Conservation (phyloP, 1,140 invertebrate species). For the Drosophila mayri region DNA sequence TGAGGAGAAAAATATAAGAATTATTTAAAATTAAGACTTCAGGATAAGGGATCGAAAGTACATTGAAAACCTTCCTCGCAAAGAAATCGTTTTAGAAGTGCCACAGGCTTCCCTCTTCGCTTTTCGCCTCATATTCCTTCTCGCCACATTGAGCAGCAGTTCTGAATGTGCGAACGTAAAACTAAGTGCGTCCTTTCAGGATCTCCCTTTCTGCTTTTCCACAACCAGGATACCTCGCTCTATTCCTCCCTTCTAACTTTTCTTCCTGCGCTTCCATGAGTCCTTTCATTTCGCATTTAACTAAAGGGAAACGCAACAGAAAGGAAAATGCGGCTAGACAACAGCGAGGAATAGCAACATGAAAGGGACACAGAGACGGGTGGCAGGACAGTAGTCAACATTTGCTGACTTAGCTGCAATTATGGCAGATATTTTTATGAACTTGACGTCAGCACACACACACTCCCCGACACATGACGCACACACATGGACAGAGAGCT, state of each 20-base stretch:
- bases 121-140: constrained; percentile 29
- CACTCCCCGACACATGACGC: constrained; percentile 14
- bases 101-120: not conserved
- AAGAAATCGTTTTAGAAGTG: not conserved
- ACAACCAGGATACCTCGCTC: not conserved
- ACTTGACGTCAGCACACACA: constrained; percentile 56
- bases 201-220: constrained; percentile 9
- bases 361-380: not conserved
- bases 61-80: not conserved
- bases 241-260: constrained; percentile 20
- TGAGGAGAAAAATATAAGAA: not conserved
- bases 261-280: constrained; percentile 51
- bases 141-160: constrained; percentile 61
- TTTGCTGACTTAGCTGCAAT: constrained; percentile 68
- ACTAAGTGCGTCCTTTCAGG: constrained; percentile 63
- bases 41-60: not conserved
- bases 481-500: constrained; percentile 4
- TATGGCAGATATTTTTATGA: constrained; percentile 73
- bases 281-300: constrained; percentile 73
- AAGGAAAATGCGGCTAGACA: constrained; percentile 53
- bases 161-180: constrained; percentile 53
- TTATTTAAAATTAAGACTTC: not conserved
- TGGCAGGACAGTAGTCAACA: constrained; percentile 43
- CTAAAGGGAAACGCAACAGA: constrained; percentile 46
- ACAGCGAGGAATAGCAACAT: constrained; percentile 4